Evolutionary conservation across 2,797 vertebrate genomes (phyloP).

Genomic region (Eulemur coronatus): DNA sequence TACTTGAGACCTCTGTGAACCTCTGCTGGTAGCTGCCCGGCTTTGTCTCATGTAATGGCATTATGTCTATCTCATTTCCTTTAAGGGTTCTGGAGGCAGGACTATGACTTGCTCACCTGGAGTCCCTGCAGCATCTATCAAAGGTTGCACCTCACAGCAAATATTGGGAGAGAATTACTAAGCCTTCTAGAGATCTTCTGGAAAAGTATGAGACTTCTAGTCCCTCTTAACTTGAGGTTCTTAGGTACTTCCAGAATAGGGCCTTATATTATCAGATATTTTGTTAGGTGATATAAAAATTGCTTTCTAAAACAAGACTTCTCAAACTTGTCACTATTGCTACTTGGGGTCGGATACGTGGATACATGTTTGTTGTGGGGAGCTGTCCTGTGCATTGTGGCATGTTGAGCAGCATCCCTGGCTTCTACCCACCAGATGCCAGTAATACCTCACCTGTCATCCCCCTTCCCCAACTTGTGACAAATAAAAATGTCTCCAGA

Average conservation of each 20-base stretch:
- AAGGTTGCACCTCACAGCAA: neutral
- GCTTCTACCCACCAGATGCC: neutral
- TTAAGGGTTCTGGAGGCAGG: neutral
- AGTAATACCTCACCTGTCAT: neutral
- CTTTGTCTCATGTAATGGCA: neutral
- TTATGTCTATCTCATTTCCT: neutral
- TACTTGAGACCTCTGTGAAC: neutral
- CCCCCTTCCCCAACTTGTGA: neutral
- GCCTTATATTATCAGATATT: constrained; percentile 37
- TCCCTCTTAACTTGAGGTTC: neutral
- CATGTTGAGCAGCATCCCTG: neutral
- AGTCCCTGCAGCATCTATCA: neutral
- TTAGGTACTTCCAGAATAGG: neutral
- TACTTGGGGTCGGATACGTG: neutral
- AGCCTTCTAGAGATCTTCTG: neutral
- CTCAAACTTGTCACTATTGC: neutral
- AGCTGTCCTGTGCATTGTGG: no score
- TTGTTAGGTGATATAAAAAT: constrained; percentile 67
- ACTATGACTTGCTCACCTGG: neutral
- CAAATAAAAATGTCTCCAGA: neutral
- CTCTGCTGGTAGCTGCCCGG: neutral
- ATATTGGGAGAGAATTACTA: neutral
- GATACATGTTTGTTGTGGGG: neutral
- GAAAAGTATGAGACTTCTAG: neutral
- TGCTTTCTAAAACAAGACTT: constrained; percentile 48